A percentile compares a stretch with the other conserved stretches of the same genome.
phyloP scores from a whole-genome alignment of 2,888 invertebrate genomes.

The Lasioglossum villosulum region DNA sequence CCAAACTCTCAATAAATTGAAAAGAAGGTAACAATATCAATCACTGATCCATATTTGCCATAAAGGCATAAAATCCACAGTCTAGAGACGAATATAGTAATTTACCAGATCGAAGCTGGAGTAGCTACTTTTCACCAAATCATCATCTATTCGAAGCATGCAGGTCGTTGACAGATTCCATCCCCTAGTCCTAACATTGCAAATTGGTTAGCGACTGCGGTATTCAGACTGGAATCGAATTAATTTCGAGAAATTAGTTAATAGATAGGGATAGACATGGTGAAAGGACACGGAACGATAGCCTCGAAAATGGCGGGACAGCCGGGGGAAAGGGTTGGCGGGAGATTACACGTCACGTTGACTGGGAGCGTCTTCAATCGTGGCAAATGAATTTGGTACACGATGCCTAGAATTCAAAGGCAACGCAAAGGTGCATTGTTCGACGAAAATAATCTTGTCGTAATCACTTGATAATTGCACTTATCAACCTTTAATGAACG shows the following conservation, averaged over 20 bases:
- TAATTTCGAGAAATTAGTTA: slow-evolving; percentile 22
- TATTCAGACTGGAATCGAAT: background rate
- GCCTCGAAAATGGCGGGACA: background rate
- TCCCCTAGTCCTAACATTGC: background rate
- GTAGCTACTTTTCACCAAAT: background rate
- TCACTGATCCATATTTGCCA: background rate
- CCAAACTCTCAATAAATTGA: too few species aligned
- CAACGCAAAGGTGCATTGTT: background rate
- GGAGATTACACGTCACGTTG: background rate
- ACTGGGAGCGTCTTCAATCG: background rate
- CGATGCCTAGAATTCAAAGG: background rate
- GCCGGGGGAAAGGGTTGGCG: background rate
- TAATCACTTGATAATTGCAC: slow-evolving; percentile 27
- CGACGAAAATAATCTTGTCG: background rate
- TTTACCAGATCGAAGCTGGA: background rate
- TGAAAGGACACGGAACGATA: slow-evolving; percentile 1
- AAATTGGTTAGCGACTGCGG: background rate
- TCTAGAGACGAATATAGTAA: background rate
- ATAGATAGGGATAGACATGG: background rate
- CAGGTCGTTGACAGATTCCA: background rate
- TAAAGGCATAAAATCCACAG: background rate
- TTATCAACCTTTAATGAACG: background rate
- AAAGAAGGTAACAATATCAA: too few species aligned
- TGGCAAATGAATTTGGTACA: background rate
- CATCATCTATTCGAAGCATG: background rate